Evolutionary conservation across 2,888 invertebrate genomes (phyloP), one percentile per base, ranked within the genome.

Genomic region (Phrixothrix hirtus): DNA sequence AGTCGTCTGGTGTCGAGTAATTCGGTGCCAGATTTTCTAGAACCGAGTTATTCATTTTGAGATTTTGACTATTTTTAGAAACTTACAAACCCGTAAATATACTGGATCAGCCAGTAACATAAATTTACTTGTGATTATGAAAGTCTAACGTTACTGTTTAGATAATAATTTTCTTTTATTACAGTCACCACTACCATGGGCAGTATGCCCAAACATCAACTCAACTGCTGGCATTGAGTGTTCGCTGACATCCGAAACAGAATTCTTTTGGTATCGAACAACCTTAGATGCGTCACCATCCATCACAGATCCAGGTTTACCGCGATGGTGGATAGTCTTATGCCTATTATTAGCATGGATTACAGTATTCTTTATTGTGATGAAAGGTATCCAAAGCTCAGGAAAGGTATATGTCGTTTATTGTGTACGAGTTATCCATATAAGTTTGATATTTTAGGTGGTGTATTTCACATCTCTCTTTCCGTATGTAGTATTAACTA

Each of bases 401-500:
- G 95, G 95, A 67, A 95, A 95, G 85, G 92, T 92, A 72, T 7
- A 9, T 7, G 6, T 25, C 15, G 13, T n/a, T 14, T 30, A 13
- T 47, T 13, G 2, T 6, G 6, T 11, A 6, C n/a, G 6, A 36
- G 9, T n/a, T 2, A 14, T 2, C 15, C 14, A 11, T 14, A 14
- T 12, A 11, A 12, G 11, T 12, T 25, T 27, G 12, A 25, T 11
- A 9, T 61, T 78, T 77, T 75, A 91, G 90, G 92, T 94, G 68
- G 93, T 95, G 58, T 95, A 95, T 77, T 92, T 96, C 77, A 96
- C 96, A 7, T 95, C 96, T 1, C 83, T 95, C 70, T 96, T 96
- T 75, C 96, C 96, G 1, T 96, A 96, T 77, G 77, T 89, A 52
- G 95, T 96, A 60, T 83, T 96, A 63, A 92, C 95, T 21, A 94